Conservation (phyloP, 2,888 invertebrate species). For the Thecophora atra region DNA sequence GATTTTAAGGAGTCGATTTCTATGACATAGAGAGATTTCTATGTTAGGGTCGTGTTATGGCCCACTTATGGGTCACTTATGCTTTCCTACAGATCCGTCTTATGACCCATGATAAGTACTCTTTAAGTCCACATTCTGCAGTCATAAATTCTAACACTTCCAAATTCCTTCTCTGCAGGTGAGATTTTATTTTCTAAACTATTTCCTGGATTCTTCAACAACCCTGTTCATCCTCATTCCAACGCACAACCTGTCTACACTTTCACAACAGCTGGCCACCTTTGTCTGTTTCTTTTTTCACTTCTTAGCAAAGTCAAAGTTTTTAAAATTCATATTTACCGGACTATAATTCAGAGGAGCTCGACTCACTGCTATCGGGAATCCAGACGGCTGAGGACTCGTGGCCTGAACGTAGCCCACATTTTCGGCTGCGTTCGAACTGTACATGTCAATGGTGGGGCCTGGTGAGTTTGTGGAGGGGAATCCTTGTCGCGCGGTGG, state of each 20-base stretch:
- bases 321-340: constrained; percentile 70
- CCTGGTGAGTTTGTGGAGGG: constrained; percentile 93
- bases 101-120: no score
- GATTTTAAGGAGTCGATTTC: no score
- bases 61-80: no score
- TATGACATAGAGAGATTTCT: no score
- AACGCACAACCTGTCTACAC: not conserved
- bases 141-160: no score
- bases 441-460: constrained; percentile 92
- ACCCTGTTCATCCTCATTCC: not conserved
- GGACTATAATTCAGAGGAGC: constrained; percentile 93
- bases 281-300: not conserved
- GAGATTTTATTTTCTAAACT: no score
- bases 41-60: no score
- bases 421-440: constrained; percentile 84
- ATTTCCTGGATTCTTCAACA: no score
- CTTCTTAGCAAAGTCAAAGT: no score
- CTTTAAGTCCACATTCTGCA: no score
- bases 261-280: not conserved
- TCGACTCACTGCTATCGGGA: constrained; percentile 93
- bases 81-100: no score
- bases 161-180: no score
- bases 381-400: constrained; percentile 95
- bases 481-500: constrained; percentile 79
- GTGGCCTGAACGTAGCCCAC: constrained; percentile 96